Base-by-base conservation (phyloP, 2,797 vertebrate species). In the Benthosema pterotum region DNA sequence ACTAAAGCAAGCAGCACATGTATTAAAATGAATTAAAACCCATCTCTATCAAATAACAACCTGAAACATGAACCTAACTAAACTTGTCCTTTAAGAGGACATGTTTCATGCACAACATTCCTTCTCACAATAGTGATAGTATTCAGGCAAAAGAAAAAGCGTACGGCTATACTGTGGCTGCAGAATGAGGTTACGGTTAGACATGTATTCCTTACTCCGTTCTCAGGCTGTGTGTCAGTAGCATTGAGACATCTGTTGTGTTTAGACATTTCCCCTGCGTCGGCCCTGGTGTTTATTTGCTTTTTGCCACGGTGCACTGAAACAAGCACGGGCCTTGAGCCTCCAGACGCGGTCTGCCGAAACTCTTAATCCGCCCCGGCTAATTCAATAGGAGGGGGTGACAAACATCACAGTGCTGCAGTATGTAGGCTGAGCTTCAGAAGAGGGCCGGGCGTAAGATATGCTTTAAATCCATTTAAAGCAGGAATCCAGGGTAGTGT, bases 381-480 rank as follows among this genome's bases (percentile, higher is more conserved):
- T 67, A 53, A 70, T 72, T 42, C 60, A 53, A 67, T 72, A 38
- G n/a, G 55, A 53, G 47, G 19, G 19, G 56, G 22, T 67, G 49
- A 49, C 46, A 68, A 67, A 65, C 68, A 25, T 16, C 60, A 52
- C 32, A 50, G 42, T 42, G 28, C 42, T 22, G 5, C 32, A 38
- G 32, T 38, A 1, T 38, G 32, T 38, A n/a, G 14, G 43, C 45
- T 46, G 19, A 68, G 60, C 52, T n/a, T 67, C 17, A 22, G 52
- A 15, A 47, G 5, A 15, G 49, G 49, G 4, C 59, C 18, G 11
- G 49, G 65, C 64, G 61, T 65, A 63, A 70, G 42, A 45, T 42
- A 69, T 69, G 42, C 45, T 70, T 75, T 71, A 73, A 84, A 76
- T 73, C 60, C 42, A 55, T 77, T 77, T 79, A 73, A 67, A 56